Evolutionary conservation across 1,140 invertebrate genomes (phyloP).

Genomic region (Harpegnathos saltator): DNA sequence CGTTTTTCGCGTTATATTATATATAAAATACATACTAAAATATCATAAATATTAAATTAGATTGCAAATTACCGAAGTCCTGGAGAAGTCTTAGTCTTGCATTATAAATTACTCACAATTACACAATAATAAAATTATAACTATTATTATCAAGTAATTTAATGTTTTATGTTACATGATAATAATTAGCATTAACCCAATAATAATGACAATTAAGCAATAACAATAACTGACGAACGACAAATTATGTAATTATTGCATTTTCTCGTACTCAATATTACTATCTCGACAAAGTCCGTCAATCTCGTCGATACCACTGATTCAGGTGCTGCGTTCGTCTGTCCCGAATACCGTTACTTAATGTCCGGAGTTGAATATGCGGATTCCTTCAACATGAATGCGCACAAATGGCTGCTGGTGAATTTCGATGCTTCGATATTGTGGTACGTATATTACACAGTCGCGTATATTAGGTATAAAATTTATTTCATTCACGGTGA

Average conservation of each 20-base stretch:
- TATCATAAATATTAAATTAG: too few relatives aligned
- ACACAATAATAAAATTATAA: not conserved
- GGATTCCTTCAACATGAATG: constrained; percentile 96
- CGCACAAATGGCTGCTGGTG: constrained; percentile 96
- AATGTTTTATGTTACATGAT: too few relatives aligned
- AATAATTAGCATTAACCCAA: too few relatives aligned
- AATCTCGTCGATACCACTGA: constrained; percentile 8
- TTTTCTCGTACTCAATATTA: not conserved
- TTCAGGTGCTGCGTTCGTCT: constrained; percentile 93
- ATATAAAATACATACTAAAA: too few relatives aligned
- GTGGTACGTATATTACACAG: constrained; percentile 88
- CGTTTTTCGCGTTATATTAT: not conserved
- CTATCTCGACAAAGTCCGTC: not conserved
- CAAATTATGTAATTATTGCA: not conserved
- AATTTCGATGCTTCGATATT: constrained; percentile 97
- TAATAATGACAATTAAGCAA: not conserved
- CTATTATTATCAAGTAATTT: too few relatives aligned
- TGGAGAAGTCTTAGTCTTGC: not conserved
- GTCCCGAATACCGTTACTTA: constrained; percentile 94
- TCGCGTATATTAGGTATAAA: too few relatives aligned
- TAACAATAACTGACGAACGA: not conserved
- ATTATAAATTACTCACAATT: not conserved
- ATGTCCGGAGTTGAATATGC: constrained; percentile 93
- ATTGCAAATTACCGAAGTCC: too few relatives aligned
- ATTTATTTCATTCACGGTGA: too few relatives aligned